Evolutionary conservation across 2,888 invertebrate species (phyloP), one percentile per base, ranked within the genome.

Genomic region (Drepanosiphum platanoidis): DNA sequence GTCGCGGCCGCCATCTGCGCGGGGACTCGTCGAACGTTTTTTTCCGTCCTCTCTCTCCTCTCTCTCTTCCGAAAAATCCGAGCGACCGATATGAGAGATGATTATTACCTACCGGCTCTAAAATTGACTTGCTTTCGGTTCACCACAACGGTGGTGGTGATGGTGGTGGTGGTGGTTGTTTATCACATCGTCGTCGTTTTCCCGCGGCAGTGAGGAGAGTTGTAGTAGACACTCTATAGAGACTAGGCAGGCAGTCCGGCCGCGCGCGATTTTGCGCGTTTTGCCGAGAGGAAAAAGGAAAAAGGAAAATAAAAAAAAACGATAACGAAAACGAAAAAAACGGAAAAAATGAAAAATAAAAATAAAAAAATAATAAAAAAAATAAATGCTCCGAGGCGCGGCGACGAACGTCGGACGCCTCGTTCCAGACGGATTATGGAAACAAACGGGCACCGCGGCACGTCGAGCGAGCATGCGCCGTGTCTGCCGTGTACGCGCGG

Each of bases 381-480:
- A 66, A 74, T 34, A 34, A 42, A 52, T 72, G 39, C 71, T 52
- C 52, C 66, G 83, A 64, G 83, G 75, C 79, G 11, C 11, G 18
- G 11, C 66, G 61, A n/a, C 72, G 66, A 84, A 75, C 46, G 83
- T 75, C 75, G 75, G 83, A 84, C 83, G 83, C 83, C 83, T 83
- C 83, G 83, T 84, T 75, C 68, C 66, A 4, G 83, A 36, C 66
- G 74, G 68, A 52, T 68, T 68, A 77, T 46, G 83, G 74, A 66
- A 75, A 52, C 66, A 58, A 77, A 84, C 66, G 75, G 36, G 68
- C 83, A 68, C 46, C 27, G 46, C 46, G 42, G 58, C 71, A 30
- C 61, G 52, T 27, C 30, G 32, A 32, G 22, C 2, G 83, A 75
- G 74, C 83, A 74, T 83, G 83, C 83, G 83, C 83, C 34, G 64